Base-by-base conservation (phyloP, 2,797 vertebrate genomes). In the Rhinoraja longicauda region DNA sequence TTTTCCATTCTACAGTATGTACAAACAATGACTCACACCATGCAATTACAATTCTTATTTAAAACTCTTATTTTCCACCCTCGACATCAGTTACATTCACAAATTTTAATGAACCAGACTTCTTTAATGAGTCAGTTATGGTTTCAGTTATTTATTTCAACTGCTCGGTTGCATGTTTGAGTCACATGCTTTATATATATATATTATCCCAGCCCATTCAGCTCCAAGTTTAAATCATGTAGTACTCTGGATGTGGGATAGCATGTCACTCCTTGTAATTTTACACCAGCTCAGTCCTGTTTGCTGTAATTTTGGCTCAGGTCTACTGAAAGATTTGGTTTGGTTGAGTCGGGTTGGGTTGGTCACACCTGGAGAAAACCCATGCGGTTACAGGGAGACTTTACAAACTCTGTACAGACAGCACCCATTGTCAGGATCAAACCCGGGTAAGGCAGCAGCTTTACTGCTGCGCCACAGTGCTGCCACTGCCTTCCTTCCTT, bases 21-120 rank as follows among this genome's bases (percentile, higher is more conserved):
- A 88, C 84, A 88, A 88, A 36, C 84, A 67, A 88, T 88, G 84
- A 88, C 59, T 88, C 62, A 88, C n/a, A n/a, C 84, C 32, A 36
- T 21, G n/a, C 62, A 88, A 67, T 88, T 36, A 64, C 62, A 19
- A n/a, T 5, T 73, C 21, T 73, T 73, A 73, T 73, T 73, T 88
- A 9, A 19, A 88, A 17, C n/a, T 67, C 39, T 88, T 32, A 19
- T 17, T 67, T 36, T 36, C 6, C 59, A 88, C 36, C 15, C 82
- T 36, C 62, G 17, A 67, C 32, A 67, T 9, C 6, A 64, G 19
- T 88, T 62, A 67, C 59, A 88, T 88, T 88, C 84, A 88, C 17
- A 88, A 67, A 88, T 67, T 67, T 88, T 53, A 67, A 86, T 67
- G 84, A 88, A 88, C 9, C 8, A 88, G 59, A 88, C n/a, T 1